These are phyloP conservation scores for Chelonia mydas DNA, from an alignment of 2,797 vertebrate species.

Conservation along the genomic window DNA sequence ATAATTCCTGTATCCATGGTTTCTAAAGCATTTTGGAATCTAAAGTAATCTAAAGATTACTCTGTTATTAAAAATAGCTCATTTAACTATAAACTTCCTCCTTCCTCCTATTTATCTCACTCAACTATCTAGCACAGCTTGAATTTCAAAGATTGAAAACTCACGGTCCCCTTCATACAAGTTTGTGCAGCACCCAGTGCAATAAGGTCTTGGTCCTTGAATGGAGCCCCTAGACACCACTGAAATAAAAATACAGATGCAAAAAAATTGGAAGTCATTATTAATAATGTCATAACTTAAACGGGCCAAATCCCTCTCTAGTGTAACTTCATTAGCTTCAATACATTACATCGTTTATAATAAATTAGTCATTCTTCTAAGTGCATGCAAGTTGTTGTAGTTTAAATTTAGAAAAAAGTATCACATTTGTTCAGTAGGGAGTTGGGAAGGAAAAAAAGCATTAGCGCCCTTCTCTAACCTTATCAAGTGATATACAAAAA, in stretches of 20 bases:
- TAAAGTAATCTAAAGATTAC: not conserved
- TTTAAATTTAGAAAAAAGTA: constrained; percentile 77
- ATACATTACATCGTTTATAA: not conserved
- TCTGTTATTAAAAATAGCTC: not conserved
- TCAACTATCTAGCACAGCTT: fast-evolving
- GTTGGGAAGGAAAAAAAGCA: constrained; percentile 54
- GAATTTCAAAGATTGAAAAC: not conserved
- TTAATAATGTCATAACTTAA: not conserved
- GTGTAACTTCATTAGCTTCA: not conserved
- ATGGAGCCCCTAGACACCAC: fast-evolving
- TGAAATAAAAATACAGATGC: not conserved
- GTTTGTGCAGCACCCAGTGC: not conserved
- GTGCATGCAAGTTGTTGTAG: constrained; percentile 59
- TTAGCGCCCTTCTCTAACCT: constrained; percentile 70
- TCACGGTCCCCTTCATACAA: not conserved
- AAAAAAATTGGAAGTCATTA: not conserved
- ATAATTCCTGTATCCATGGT: fast-evolving
- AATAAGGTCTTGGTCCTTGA: fast-evolving
- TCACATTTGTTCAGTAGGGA: constrained; percentile 68
- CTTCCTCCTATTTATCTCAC: not conserved
- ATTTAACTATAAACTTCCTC: not conserved
- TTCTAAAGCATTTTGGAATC: not conserved
- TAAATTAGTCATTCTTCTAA: constrained; percentile 69
- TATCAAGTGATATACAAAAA: constrained; percentile 66
- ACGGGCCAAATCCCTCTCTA: not conserved